Evolutionary conservation across 2,113 vertebrate genomes (phyloP).

Genomic region (Lucifuga dentata): DNA sequence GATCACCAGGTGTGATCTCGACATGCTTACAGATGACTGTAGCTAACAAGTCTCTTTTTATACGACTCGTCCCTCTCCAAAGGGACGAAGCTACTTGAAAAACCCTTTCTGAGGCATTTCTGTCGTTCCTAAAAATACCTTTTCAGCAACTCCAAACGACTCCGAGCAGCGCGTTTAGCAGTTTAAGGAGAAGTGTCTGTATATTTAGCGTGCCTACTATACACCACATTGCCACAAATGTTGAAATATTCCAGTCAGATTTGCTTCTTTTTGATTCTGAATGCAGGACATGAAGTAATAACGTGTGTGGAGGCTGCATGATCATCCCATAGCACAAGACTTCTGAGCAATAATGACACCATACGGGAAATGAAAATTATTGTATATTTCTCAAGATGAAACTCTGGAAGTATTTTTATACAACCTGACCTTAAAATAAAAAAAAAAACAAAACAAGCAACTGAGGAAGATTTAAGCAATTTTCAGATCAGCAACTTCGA

Average conservation of each 20-base stretch:
- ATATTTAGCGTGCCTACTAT: slow-evolving; percentile 61
- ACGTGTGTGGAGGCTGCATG: slow-evolving; percentile 8
- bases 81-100: slow-evolving; percentile 68
- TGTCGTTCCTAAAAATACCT: neutral
- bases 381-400: slow-evolving; percentile 22
- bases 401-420: slow-evolving; percentile 16
- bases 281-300: neutral
- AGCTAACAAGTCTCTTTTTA: slow-evolving; percentile 48
- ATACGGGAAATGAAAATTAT: slow-evolving; percentile 6
- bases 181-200: slow-evolving; percentile 16
- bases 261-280: slow-evolving; percentile 1
- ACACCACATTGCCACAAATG: slow-evolving; percentile 41
- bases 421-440: neutral
- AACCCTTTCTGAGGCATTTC: slow-evolving; percentile 53
- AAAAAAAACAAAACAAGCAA: neutral
- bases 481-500: too few relatives aligned
- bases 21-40: slow-evolving; percentile 82
- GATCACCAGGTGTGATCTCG: slow-evolving; percentile 75
- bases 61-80: slow-evolving; percentile 25
- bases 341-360: slow-evolving; percentile 57
- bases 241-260: neutral
- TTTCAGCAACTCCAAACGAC: slow-evolving; percentile 14
- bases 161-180: neutral
- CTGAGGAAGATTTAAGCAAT: slow-evolving; percentile 1
- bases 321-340: slow-evolving; percentile 49